Conservation (phyloP, 2,888 invertebrate genomes). For the Celastrina argiolus region DNA sequence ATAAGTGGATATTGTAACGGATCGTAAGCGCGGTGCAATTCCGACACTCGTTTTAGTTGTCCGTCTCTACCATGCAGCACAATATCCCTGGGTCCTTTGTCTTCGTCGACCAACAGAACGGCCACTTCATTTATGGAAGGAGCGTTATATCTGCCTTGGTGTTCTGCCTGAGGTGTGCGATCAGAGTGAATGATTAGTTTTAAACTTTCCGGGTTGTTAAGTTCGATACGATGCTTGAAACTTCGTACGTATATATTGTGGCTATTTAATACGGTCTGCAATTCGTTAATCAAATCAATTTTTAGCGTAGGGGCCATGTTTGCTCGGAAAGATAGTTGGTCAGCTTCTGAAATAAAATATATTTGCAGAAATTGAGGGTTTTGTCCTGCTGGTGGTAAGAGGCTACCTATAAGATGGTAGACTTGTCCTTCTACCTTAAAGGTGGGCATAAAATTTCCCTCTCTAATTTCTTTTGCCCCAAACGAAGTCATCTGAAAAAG, state of each 20-base stretch:
- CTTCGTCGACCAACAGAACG: conserved; percentile 35
- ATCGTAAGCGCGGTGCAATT: conserved; percentile 32
- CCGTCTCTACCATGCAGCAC: conserved; percentile 32
- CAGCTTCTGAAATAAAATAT: conserved; percentile 32
- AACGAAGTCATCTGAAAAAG: conserved; percentile 40
- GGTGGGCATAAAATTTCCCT: conserved; percentile 31
- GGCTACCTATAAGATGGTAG: background rate
- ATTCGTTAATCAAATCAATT: conserved; percentile 30
- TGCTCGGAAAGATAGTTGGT: conserved; percentile 35
- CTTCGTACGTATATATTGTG: conserved; percentile 32
- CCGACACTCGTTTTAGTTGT: conserved; percentile 32
- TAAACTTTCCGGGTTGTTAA: conserved; percentile 31
- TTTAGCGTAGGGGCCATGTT: conserved; percentile 32
- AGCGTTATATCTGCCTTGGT: conserved; percentile 27
- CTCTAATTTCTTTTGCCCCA: conserved; percentile 31
- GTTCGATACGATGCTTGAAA: conserved; percentile 35
- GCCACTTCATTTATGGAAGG: conserved; percentile 27
- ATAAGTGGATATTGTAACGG: conserved; percentile 36
- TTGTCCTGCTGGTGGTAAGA: background rate
- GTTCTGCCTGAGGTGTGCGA: conserved; percentile 27
- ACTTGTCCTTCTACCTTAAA: conserved; percentile 36
- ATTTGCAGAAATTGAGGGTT: background rate
- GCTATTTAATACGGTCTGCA: conserved; percentile 27
- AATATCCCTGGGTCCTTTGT: conserved; percentile 38
- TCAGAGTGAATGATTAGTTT: conserved; percentile 36